Conservation (phyloP, 1,140 invertebrate species). For the Spodoptera frugiperda region DNA sequence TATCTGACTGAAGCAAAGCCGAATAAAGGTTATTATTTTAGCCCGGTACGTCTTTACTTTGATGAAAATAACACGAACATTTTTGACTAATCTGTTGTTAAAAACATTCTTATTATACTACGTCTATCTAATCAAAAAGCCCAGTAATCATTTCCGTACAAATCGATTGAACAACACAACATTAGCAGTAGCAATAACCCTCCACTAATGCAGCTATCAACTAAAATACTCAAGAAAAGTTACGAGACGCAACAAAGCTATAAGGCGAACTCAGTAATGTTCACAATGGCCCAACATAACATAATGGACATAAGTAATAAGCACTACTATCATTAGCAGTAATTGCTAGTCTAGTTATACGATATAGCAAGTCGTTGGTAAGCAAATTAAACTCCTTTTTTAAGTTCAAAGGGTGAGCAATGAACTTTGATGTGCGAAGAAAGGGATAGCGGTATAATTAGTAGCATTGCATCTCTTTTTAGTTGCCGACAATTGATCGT, state of each 20-base stretch:
- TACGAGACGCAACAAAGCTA: background rate
- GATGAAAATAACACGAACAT: too few species aligned
- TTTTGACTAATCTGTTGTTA: too few species aligned
- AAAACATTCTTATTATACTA: too few species aligned
- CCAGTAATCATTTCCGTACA: too few species aligned
- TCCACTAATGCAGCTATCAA: background rate
- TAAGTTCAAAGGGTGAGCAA: slow-evolving; percentile 46
- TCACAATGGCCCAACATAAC: slow-evolving; percentile 40
- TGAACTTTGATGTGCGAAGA: slow-evolving; percentile 43
- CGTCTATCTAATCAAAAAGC: too few species aligned
- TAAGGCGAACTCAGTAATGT: slow-evolving; percentile 35
- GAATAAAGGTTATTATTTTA: too few species aligned
- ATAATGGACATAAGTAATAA: slow-evolving; percentile 61
- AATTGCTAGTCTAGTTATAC: slow-evolving; percentile 53
- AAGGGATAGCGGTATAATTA: slow-evolving; percentile 40
- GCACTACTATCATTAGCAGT: slow-evolving; percentile 62
- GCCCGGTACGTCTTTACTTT: too few species aligned
- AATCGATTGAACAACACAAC: too few species aligned
- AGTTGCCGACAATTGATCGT: slow-evolving; percentile 24
- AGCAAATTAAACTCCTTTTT: slow-evolving; percentile 51
- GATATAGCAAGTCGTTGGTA: slow-evolving; percentile 47
- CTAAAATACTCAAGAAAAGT: slow-evolving; percentile 20
- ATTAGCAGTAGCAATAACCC: too few species aligned
- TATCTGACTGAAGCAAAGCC: too few species aligned
- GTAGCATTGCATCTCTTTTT: slow-evolving; percentile 42